A percentile compares a stretch with the other conserved stretches of the same genome.
Evolutionary conservation across 2,888 invertebrate genomes (phyloP).

Genomic region (Petrophora chlorosata): DNA sequence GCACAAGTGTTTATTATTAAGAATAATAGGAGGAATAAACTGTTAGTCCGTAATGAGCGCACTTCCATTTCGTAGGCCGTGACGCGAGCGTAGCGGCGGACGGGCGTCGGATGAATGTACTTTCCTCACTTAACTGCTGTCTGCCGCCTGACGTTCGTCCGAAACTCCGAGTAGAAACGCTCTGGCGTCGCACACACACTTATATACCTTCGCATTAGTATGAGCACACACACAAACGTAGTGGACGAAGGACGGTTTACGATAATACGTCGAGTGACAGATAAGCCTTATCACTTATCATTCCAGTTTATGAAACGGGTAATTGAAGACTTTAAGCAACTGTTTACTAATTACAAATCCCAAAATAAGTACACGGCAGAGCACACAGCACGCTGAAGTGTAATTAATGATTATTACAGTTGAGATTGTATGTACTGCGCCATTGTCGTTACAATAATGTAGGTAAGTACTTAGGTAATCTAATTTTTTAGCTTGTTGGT

Average conservation of each 20-base stretch:
- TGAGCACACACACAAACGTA: background rate
- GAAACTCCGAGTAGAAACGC: background rate
- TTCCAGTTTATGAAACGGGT: constrained; percentile 2
- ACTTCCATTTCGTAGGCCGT: constrained; percentile 59
- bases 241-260: constrained; percentile 2
- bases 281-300: constrained; percentile 14
- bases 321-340: too few species aligned
- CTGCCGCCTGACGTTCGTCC: constrained; percentile 4
- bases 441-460: too few species aligned
- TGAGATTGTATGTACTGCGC: too few species aligned
- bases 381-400: too few species aligned
- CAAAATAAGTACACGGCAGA: too few species aligned
- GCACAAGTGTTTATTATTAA: constrained; percentile 65
- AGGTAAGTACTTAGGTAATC: too few species aligned
- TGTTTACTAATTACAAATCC: too few species aligned
- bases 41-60: constrained; percentile 71
- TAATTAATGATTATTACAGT: too few species aligned
- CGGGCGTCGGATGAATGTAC: background rate
- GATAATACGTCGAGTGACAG: constrained; percentile 5
- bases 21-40: constrained; percentile 73
- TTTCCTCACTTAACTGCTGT: too few species aligned
- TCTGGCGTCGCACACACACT: background rate
- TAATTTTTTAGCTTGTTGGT: too few species aligned
- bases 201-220: background rate
- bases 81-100: constrained; percentile 3